phyloP scores from a whole-genome alignment of 2,888 invertebrate genomes.

The Crocallis elinguaria region DNA sequence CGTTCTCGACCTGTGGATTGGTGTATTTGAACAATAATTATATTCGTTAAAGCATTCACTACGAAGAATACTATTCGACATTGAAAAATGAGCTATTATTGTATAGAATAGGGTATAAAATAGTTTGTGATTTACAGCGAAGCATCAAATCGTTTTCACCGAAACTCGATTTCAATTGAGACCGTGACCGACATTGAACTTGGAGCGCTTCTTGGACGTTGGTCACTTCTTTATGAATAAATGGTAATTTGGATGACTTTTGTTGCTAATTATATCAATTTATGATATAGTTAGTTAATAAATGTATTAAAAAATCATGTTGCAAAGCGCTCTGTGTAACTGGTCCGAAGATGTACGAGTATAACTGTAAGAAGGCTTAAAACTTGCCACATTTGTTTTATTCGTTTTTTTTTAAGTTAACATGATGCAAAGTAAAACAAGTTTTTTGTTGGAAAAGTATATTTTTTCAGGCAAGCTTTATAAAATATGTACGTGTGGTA shows the following conservation, averaged over 20 bases:
- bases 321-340: too few species aligned
- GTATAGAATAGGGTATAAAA: constrained; percentile 22
- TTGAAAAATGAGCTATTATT: constrained; percentile 12
- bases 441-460: too few species aligned
- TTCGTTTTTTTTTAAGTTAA: too few species aligned
- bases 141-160: constrained; percentile 30
- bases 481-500: too few species aligned
- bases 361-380: too few species aligned
- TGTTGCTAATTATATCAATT: too few species aligned
- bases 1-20: constrained; percentile 17
- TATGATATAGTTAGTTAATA: too few species aligned
- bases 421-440: too few species aligned
- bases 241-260: background rate
- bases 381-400: too few species aligned
- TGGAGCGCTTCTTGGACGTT: constrained; percentile 22
- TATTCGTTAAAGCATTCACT: constrained; percentile 25
- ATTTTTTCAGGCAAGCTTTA: too few species aligned
- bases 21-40: constrained; percentile 34
- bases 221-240: background rate
- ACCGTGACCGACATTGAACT: constrained; percentile 53
- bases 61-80: constrained; percentile 7
- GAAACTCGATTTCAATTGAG: constrained; percentile 39
- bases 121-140: constrained; percentile 13
- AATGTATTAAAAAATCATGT: too few species aligned
- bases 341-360: too few species aligned